Evolutionary conservation across 2,888 invertebrate species (phyloP), one percentile per base, ranked within the genome.

Genomic region (Caenorhabditis sp.): DNA sequence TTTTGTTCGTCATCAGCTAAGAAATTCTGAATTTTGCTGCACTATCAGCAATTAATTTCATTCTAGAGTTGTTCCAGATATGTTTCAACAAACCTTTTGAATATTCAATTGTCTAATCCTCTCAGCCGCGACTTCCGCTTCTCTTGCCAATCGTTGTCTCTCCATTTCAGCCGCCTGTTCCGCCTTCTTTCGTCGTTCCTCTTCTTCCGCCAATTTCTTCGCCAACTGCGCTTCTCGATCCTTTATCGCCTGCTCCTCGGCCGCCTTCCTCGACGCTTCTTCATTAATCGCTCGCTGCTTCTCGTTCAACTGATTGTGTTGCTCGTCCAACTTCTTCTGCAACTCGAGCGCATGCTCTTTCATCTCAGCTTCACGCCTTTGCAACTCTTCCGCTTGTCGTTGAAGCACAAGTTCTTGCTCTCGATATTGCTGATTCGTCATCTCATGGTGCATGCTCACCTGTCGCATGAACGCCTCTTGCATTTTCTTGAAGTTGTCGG

Each of bases 361-460:
- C 71, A 70, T 27, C 53, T 70, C 66, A 8, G 64, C 53, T 31
- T 82, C 78, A n/a, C 71, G 57, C 25, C 71, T 72, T 26, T 74
- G 71, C 23, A 74, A 59, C 57, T 77, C 67, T 59, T 83, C 83
- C 7, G 78, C 72, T 14, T 66, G 68, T 7, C 66, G 25, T 31
- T 54, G 65, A 21, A 73, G 31, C 43, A 59, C 65, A 17, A 62
- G 3, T 54, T 82, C 74, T 53, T 80, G 75, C 53, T 83, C 83
- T 26, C 64, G 58, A 4, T 68, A 14, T 14, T 68, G 67, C 27
- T 68, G 67, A 3, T 50, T 23, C 17, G 70, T 67, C 50, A 82
- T 25, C 50, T 74, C 74, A n/a, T 72, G 78, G 53, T 83, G 80
- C 49, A 77, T 66, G n/a, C 74, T 61, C 59, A 67, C 50, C 26